Evolutionary conservation across 2,888 invertebrate genomes (phyloP).

Genomic region (Meandrusa payeni): DNA sequence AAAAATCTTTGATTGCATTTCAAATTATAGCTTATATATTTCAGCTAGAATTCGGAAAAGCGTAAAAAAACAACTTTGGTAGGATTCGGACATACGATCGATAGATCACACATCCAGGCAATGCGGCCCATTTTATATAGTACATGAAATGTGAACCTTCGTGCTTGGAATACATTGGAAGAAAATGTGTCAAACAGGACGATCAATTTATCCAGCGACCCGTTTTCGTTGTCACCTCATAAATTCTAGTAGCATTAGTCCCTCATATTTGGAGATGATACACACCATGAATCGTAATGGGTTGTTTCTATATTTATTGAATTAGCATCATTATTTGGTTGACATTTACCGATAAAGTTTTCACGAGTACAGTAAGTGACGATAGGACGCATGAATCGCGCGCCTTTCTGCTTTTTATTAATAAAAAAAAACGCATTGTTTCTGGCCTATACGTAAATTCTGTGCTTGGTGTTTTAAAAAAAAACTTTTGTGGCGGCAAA

Average conservation of each 20-base stretch:
- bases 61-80: too few relatives aligned
- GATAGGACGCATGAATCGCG: slow-evolving; percentile 15
- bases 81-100: too few relatives aligned
- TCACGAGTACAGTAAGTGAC: slow-evolving; percentile 24
- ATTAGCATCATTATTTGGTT: slow-evolving; percentile 28
- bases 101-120: too few relatives aligned
- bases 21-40: too few relatives aligned
- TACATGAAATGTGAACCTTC: too few relatives aligned
- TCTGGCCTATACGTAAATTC: slow-evolving; percentile 9
- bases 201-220: slow-evolving; percentile 68
- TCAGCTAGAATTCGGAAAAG: too few relatives aligned
- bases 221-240: slow-evolving; percentile 40
- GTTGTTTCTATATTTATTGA: slow-evolving; percentile 24
- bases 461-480: not conserved
- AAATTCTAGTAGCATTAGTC: slow-evolving; percentile 36
- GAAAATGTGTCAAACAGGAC: slow-evolving; percentile 22
- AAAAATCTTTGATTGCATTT: too few relatives aligned
- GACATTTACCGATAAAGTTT: slow-evolving; percentile 27
- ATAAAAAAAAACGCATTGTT: slow-evolving; percentile 15
- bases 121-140: too few relatives aligned
- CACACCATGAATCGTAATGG: slow-evolving; percentile 29
- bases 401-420: not conserved
- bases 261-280: slow-evolving; percentile 44
- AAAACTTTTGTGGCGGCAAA: not conserved
- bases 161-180: slow-evolving; percentile 18